Percentiles rank a stretch among this genome's conserved stretches.
phyloP scores from a whole-genome alignment of 2,888 invertebrate genomes.

The Nycteola revayana region DNA sequence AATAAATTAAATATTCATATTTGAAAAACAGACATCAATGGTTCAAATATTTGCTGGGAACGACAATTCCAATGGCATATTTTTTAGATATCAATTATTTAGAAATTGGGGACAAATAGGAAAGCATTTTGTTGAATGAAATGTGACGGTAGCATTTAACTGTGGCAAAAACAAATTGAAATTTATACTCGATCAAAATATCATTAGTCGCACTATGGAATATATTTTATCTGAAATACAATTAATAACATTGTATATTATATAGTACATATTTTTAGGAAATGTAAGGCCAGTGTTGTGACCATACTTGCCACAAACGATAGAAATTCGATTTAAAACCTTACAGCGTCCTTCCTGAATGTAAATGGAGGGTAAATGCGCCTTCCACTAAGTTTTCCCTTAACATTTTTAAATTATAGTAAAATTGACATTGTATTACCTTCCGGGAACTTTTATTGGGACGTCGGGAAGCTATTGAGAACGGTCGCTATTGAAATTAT shows the following conservation, averaged over 20 bases:
- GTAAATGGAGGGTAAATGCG: slow-evolving; percentile 66
- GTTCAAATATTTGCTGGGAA: slow-evolving; percentile 18
- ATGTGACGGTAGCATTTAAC: background rate
- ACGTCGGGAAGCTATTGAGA: background rate
- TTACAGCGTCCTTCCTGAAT: slow-evolving; percentile 68
- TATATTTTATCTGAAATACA: no score
- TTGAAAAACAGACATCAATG: slow-evolving; percentile 17
- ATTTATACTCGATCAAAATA: no score
- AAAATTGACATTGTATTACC: slow-evolving; percentile 41
- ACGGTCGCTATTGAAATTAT: slow-evolving; percentile 2
- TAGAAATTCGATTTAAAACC: slow-evolving; percentile 76
- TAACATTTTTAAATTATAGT: slow-evolving; percentile 60
- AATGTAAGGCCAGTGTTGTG: slow-evolving; percentile 39
- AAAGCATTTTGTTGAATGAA: background rate
- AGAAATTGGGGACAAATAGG: slow-evolving; percentile 5
- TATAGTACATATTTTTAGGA: background rate
- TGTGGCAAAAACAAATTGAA: no score
- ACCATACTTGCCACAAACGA: slow-evolving; percentile 59
- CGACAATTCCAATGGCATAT: slow-evolving; percentile 8
- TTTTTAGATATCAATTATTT: slow-evolving; percentile 14
- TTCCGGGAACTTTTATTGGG: slow-evolving; percentile 10
- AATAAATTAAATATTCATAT: slow-evolving; percentile 28
- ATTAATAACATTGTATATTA: no score
- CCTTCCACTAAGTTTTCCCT: slow-evolving; percentile 54
- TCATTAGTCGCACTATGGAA: no score